These are phyloP conservation scores for Drosophila nikananu DNA, from an alignment of 1,140 invertebrate species.

Conservation along the genomic window DNA sequence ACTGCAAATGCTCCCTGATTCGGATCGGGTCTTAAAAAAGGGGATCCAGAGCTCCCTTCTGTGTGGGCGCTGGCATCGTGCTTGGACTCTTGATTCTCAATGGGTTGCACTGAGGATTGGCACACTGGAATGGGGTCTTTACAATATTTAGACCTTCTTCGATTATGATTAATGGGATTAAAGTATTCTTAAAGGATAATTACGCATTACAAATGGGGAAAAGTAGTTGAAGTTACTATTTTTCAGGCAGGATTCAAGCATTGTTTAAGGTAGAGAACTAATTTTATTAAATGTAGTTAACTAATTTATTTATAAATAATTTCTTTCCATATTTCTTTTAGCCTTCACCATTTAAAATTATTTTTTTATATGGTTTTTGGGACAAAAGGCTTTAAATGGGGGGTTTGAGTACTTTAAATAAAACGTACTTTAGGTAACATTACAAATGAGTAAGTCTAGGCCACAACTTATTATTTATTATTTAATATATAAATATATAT, in stretches of 20 bases:
- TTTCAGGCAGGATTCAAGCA: not conserved
- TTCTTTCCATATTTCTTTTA: no score
- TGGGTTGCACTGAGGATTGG: slow-evolving; percentile 22
- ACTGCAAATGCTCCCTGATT: slow-evolving; percentile 23
- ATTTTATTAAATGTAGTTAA: not conserved
- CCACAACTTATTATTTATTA: not conserved
- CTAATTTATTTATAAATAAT: no score
- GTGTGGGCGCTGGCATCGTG: slow-evolving; percentile 69
- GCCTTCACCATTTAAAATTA: no score
- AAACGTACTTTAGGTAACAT: no score
- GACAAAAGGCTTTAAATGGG: no score
- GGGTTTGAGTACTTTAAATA: no score
- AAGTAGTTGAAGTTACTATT: no score
- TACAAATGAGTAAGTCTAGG: no score
- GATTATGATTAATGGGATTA: slow-evolving; percentile 13
- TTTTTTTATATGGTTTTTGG: no score
- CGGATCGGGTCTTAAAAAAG: not conserved
- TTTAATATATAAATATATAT: not conserved
- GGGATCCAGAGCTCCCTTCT: slow-evolving; percentile 9
- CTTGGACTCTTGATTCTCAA: slow-evolving; percentile 55
- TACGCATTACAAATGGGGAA: no score
- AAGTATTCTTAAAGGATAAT: not conserved
- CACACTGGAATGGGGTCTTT: slow-evolving; percentile 19
- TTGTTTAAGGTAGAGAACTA: not conserved
- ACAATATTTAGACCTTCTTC: slow-evolving; percentile 1